Base-by-base conservation (phyloP, 2,113 vertebrate genomes). In the Spermophilus dauricus region DNA sequence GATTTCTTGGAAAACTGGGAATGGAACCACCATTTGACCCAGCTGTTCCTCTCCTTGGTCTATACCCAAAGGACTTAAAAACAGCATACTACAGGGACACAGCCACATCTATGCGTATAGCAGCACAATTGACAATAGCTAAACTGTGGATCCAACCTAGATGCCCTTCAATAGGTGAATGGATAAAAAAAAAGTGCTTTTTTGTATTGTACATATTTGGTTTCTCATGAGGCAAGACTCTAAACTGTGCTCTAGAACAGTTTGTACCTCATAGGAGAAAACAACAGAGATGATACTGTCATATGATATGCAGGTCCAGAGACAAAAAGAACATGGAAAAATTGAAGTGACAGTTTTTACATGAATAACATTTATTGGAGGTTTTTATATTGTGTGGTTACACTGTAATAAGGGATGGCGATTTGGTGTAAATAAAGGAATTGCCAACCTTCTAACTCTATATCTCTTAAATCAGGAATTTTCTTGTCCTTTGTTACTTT, bases 311-410 rank as follows among this genome's bases (percentile, higher is more conserved):
- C 9, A 95, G 48, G 86, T 63, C 77, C 0, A 48, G 58, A 61
- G 70, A 86, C 26, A 37, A 97, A 97, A 97, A 96, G 87, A 95
- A 96, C 65, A 90, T 73, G 94, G 89, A 78, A 97, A 98, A 98
- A 97, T 90, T 94, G 77, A 98, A 98, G 97, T 93, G 80, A 96
- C 89, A 97, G 96, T 81, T 61, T 45, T 97, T 97, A 80, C 0
- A 28, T 92, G 93, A 86, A 97, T 98, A 94, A 78, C 20, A 94
- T 67, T 97, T 88, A 94, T 96, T 89, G 70, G 70, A 91, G 94
- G 77, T 84, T 92, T 97, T 96, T 5, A 37, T 6, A 5, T 42
- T 96, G 78, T 37, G 70, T 98, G 92, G 69, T 78, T 96, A 92
- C n/a, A 73, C 34, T 95, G 17, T 89, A 73, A 98, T 96, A 98